Conservation (phyloP, 2,888 invertebrate genomes). For the Hecatera dysodea region DNA sequence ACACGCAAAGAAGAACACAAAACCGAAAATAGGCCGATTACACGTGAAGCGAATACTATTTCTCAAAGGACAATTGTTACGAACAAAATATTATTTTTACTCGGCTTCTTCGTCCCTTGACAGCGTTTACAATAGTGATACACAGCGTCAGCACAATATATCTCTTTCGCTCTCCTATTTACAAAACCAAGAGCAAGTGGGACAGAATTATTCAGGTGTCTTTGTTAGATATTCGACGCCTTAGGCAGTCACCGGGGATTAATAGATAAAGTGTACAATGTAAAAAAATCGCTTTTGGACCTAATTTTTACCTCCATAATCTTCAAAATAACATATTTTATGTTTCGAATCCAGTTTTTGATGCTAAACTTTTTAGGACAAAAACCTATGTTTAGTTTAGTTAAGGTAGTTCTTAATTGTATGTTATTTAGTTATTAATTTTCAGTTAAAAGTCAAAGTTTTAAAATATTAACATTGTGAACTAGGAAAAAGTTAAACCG, state of each 20-base stretch:
- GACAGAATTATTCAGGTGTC: too few relatives aligned
- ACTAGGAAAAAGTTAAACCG: background rate
- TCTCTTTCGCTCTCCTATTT: too few relatives aligned
- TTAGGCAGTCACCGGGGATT: slow-evolving; percentile 61
- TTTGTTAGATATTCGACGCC: slow-evolving; percentile 55
- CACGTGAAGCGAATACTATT: slow-evolving; percentile 34
- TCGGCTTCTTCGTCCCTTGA: slow-evolving; percentile 53
- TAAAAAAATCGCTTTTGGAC: too few relatives aligned
- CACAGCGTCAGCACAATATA: slow-evolving; percentile 23
- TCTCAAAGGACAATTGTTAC: slow-evolving; percentile 45
- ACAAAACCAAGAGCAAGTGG: too few relatives aligned
- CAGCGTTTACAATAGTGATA: slow-evolving; percentile 61
- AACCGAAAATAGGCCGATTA: slow-evolving; percentile 14
- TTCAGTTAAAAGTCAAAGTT: background rate
- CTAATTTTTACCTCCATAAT: too few relatives aligned
- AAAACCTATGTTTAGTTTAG: too few relatives aligned
- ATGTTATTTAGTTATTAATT: background rate
- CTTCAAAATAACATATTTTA: too few relatives aligned
- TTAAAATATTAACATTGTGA: background rate
- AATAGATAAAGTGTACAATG: slow-evolving; percentile 40
- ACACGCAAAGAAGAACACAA: slow-evolving; percentile 10
- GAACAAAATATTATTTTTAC: slow-evolving; percentile 48
- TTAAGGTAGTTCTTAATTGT: too few relatives aligned
- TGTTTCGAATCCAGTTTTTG: too few relatives aligned
- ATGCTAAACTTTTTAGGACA: too few relatives aligned